phyloP scores from a whole-genome alignment of 2,113 vertebrate species.

The Chionis minor region DNA sequence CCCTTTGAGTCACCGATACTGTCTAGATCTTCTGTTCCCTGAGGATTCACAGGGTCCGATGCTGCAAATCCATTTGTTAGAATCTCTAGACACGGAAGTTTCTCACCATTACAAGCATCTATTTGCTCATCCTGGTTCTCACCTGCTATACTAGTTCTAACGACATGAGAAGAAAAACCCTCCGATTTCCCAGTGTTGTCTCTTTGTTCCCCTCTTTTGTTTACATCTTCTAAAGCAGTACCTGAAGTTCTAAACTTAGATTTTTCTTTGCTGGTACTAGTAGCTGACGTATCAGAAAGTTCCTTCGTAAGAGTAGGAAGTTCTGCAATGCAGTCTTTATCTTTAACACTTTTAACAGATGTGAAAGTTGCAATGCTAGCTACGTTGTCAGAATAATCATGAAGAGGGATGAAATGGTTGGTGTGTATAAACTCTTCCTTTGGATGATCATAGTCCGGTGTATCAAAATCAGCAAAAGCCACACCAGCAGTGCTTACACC shows the following conservation, averaged over 20 bases:
- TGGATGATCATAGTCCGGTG: conserved; percentile 68
- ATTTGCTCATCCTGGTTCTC: conserved; percentile 59
- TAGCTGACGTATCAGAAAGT: conserved; percentile 72
- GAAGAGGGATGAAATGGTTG: conserved; percentile 78
- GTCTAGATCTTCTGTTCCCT: conserved; percentile 78
- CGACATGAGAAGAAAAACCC: conserved; percentile 13
- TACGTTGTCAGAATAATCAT: conserved; percentile 74
- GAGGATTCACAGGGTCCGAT: conserved; percentile 77
- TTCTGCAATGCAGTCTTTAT: conserved; percentile 68
- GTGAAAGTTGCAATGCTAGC: conserved; percentile 77
- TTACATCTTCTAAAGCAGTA: conserved; percentile 69
- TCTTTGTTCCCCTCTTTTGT: conserved; percentile 61
- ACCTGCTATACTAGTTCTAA: conserved; percentile 65
- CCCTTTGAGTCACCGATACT: conserved; percentile 61
- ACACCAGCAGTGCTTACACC: conserved; percentile 74
- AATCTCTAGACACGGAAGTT: conserved; percentile 73
- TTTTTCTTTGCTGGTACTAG: conserved; percentile 74
- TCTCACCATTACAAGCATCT: conserved; percentile 80
- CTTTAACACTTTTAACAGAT: conserved; percentile 73
- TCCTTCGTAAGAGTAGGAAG: conserved; percentile 69
- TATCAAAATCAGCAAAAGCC: conserved; percentile 78
- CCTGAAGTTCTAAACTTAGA: conserved; percentile 66
- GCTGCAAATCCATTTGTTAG: conserved; percentile 90
- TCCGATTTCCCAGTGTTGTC: conserved; percentile 58
- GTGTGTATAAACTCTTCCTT: conserved; percentile 76